These are phyloP conservation scores for Lycocorax pyrrhopterus DNA, from an alignment of 2,113 vertebrate species.

Conservation along the genomic window DNA sequence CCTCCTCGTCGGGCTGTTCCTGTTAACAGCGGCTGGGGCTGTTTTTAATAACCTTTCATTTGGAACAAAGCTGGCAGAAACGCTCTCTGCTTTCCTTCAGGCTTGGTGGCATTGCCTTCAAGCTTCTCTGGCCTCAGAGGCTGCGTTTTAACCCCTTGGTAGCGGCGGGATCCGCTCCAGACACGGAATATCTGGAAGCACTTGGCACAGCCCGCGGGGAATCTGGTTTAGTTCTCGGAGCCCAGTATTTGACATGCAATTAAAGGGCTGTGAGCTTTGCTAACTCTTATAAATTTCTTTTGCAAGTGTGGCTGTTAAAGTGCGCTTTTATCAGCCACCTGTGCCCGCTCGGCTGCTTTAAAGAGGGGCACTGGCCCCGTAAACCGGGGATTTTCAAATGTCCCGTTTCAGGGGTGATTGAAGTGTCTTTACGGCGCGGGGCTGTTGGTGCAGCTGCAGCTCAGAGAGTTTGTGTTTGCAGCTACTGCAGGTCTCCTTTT, in stretches of 20 bases:
- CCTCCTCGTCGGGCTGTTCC: background rate
- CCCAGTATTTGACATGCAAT: background rate
- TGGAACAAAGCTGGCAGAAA: constrained; percentile 21
- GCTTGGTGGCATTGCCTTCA: constrained; percentile 5
- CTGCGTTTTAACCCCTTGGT: background rate
- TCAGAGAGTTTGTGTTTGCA: background rate
- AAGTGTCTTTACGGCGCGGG: background rate
- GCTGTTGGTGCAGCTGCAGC: constrained; percentile 7
- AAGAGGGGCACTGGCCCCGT: background rate
- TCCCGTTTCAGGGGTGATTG: background rate
- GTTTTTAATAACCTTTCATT: constrained; percentile 41
- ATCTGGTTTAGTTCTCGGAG: background rate
- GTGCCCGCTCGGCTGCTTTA: background rate
- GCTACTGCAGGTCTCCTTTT: background rate
- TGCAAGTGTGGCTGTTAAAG: background rate
- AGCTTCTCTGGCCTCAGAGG: background rate
- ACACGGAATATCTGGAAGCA: background rate
- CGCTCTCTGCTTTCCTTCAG: background rate
- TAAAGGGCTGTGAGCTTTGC: constrained; percentile 18
- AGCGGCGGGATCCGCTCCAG: background rate
- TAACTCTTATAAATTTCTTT: background rate
- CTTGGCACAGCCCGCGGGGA: background rate
- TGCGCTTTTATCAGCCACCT: constrained; percentile 21
- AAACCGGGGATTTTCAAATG: background rate
- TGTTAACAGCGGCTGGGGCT: background rate